phyloP scores from a whole-genome alignment of 2,113 vertebrate species.

The Pampusana beccarii region DNA sequence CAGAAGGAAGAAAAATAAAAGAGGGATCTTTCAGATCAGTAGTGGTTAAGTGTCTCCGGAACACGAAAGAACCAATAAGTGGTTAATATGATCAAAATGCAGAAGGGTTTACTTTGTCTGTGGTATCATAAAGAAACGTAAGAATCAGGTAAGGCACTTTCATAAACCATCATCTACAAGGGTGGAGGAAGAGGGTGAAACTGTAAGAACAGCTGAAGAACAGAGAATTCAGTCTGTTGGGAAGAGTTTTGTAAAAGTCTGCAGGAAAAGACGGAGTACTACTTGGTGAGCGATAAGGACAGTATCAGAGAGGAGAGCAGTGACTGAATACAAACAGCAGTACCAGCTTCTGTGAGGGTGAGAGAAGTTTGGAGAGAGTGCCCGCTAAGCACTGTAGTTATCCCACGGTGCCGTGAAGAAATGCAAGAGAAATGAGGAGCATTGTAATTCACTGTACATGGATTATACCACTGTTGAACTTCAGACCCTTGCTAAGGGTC shows the following conservation, averaged over 20 bases:
- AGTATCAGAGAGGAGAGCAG: neutral
- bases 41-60: neutral
- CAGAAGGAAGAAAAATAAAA: neutral
- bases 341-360: neutral
- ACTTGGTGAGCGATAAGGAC: neutral
- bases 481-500: neutral
- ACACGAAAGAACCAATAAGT: neutral
- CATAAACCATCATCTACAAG: neutral
- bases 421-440: neutral
- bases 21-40: neutral
- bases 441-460: fast-evolving
- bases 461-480: neutral
- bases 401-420: neutral
- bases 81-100: neutral
- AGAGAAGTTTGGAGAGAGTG: neutral
- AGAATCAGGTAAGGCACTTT: neutral
- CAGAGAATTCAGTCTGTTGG: neutral
- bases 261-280: neutral
- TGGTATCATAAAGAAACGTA: neutral
- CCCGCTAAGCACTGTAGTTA: neutral
- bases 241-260: neutral
- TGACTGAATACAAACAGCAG: neutral
- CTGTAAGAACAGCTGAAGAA: neutral
- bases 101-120: neutral
- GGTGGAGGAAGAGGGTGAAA: neutral